A percentile compares a stretch with the other conserved stretches of the same genome.
Evolutionary conservation across 2,797 vertebrate genomes (phyloP).

Genomic region (Artibeus lituratus): DNA sequence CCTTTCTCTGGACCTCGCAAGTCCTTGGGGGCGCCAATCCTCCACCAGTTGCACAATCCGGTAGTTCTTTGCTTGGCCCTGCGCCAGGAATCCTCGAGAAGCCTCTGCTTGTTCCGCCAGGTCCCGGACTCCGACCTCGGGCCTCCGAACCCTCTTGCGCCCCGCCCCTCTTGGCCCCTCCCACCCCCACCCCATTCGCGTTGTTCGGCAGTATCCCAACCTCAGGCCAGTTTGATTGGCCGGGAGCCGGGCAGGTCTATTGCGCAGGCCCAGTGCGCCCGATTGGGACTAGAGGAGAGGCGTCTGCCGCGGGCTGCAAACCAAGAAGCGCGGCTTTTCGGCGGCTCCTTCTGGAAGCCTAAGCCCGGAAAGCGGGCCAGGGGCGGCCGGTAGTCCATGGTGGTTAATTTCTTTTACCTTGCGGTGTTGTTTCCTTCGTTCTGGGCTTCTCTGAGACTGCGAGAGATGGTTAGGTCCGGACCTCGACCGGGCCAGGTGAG

Average conservation of each 20-base stretch:
- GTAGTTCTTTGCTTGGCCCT: rapidly evolving
- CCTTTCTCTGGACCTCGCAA: background rate
- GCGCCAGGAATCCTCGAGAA: rapidly evolving
- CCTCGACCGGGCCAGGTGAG: slow-evolving; percentile 59
- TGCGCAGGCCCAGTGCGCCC: background rate
- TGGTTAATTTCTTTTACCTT: slow-evolving; percentile 46
- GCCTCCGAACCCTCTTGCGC: too few relatives aligned
- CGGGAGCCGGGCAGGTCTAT: background rate
- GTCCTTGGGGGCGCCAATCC: rapidly evolving
- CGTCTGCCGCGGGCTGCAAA: rapidly evolving
- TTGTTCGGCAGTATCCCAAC: too few relatives aligned
- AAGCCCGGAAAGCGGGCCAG: slow-evolving; percentile 49
- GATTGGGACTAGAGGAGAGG: rapidly evolving
- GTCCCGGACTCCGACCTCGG: too few relatives aligned
- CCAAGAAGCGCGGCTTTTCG: background rate
- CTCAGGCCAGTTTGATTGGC: rapidly evolving
- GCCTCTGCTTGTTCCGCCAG: rapidly evolving
- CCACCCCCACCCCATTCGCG: background rate
- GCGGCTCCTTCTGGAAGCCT: slow-evolving; percentile 67
- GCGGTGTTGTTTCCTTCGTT: background rate
- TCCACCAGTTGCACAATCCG: rapidly evolving
- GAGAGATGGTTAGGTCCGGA: slow-evolving; percentile 70
- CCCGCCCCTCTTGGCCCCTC: background rate
- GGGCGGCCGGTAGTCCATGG: background rate
- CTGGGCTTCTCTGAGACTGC: background rate